Conservation (phyloP, 2,888 invertebrate species). For the Chymomyza caudatula region DNA sequence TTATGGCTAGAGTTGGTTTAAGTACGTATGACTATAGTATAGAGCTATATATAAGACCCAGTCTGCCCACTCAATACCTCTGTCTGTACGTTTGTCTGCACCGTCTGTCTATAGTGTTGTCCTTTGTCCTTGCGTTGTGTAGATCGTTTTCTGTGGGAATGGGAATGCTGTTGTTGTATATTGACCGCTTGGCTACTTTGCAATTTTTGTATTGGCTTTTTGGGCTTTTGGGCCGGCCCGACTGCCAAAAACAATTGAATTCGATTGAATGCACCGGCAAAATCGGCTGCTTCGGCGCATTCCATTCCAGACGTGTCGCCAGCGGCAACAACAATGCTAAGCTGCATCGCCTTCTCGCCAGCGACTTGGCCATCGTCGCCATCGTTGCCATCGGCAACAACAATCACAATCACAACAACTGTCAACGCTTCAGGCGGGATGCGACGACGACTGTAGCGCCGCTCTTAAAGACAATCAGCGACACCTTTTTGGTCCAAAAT, state of each 20-base stretch:
- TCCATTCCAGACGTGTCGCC: slow-evolving; percentile 70
- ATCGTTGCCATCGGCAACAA: slow-evolving; percentile 53
- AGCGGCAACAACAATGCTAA: slow-evolving; percentile 45
- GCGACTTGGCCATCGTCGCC: slow-evolving; percentile 16
- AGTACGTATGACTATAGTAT: background rate
- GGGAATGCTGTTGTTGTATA: slow-evolving; percentile 7
- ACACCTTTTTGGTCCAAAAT: slow-evolving; percentile 76
- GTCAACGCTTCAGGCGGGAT: slow-evolving; percentile 66
- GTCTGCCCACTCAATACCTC: background rate
- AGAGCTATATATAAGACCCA: background rate
- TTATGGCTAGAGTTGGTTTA: slow-evolving; percentile 33
- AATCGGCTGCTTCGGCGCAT: slow-evolving; percentile 51
- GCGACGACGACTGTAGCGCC: slow-evolving; percentile 73
- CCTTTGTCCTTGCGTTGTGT: slow-evolving; percentile 2
- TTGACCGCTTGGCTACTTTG: slow-evolving; percentile 54
- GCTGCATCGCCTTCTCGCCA: slow-evolving; percentile 26
- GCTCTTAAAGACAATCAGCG: slow-evolving; percentile 78
- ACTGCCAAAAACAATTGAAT: slow-evolving; percentile 77
- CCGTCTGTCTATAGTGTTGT: background rate
- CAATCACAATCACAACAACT: slow-evolving; percentile 75
- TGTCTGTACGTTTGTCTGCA: background rate
- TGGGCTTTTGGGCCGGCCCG: slow-evolving; percentile 39
- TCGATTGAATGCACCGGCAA: slow-evolving; percentile 76
- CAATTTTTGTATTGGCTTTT: slow-evolving; percentile 42
- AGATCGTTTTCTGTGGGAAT: slow-evolving; percentile 67